Percentiles rank a stretch among this genome's conserved stretches.
Conservation (phyloP, 2,113 vertebrate species). For the Sylvicapra grimmia region DNA sequence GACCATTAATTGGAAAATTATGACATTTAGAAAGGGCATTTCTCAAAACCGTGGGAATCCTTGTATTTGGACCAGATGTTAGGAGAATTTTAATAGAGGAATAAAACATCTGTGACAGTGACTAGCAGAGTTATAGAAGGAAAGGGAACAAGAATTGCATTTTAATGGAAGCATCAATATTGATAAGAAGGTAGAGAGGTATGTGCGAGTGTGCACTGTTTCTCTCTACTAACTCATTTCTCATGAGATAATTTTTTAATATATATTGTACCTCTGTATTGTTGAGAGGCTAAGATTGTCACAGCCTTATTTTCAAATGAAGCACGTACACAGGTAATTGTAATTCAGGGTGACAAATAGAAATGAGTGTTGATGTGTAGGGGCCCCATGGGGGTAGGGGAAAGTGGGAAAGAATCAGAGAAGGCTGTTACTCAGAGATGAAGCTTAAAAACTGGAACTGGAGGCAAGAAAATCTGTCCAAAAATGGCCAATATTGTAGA, state of each 20-base stretch:
- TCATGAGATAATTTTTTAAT: neutral
- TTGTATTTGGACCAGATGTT: slow-evolving; percentile 62
- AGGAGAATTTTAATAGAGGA: slow-evolving; percentile 40
- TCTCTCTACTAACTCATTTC: neutral
- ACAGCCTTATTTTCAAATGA: neutral
- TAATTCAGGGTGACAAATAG: neutral
- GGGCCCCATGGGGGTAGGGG: neutral
- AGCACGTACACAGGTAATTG: too few species aligned
- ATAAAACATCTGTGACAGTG: slow-evolving; percentile 42
- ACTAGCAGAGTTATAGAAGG: neutral
- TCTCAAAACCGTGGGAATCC: slow-evolving; percentile 58
- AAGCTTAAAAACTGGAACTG: neutral
- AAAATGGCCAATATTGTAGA: neutral
- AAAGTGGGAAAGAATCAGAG: neutral
- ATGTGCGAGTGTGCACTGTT: neutral
- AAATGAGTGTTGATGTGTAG: neutral
- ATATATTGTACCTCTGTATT: accelerated
- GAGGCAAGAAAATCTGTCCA: neutral
- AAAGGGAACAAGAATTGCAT: neutral
- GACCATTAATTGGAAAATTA: slow-evolving; percentile 61
- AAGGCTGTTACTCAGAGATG: neutral
- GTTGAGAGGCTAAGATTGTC: neutral
- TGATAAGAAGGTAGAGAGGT: neutral
- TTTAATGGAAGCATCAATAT: neutral
- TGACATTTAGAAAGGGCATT: slow-evolving; percentile 63